Base-by-base conservation (phyloP, 2,797 vertebrate species). In the Characodon lateralis region DNA sequence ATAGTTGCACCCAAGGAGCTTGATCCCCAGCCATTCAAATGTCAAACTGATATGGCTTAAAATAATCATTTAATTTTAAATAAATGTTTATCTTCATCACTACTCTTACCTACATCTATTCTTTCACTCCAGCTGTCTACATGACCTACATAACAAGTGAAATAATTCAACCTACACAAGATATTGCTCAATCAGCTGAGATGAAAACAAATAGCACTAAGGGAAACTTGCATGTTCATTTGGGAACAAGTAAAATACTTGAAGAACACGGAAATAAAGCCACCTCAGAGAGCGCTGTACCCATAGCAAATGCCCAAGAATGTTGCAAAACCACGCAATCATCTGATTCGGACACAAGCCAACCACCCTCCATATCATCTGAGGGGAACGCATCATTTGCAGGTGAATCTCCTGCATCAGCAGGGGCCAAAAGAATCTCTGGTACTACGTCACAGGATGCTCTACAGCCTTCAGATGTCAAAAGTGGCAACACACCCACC, bases 261-360 rank as follows among this genome's bases (percentile, higher is more conserved):
- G 31, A 31, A 2, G 31, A 31, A 31, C 31, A 31, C 31, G 31
- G 31, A 31, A 31, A 31, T 31, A 31, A 31, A 31, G 31, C 31
- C 31, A 31, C 31, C 31, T 31, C 31, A 31, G 31, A 31, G 31
- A 31, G 31, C 31, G 31, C 31, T 31, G 16, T n/a, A 53, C 8
- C 31, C 16, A 6, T 70, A 61, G 59, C 41, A 69, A 18, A 2
- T 76, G 3, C 1, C 3, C 22, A 48, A 28, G 46, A 71, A 70
- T 16, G 69, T 63, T 61, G 14, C 53, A 74, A 78, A 71, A 77
- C 73, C 12, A 20, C 22, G 59, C 14, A 6, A 2, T 63, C 53
- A 61, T 1, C 9, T 69, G 18, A 53, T 46, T 24, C 24, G 0
- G 51, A 13, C 0, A 69, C 53, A 78, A 50, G 22, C 13, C 76